Evolutionary conservation across 2,797 vertebrate genomes (phyloP).

Genomic region (Rhynchonycteris naso): DNA sequence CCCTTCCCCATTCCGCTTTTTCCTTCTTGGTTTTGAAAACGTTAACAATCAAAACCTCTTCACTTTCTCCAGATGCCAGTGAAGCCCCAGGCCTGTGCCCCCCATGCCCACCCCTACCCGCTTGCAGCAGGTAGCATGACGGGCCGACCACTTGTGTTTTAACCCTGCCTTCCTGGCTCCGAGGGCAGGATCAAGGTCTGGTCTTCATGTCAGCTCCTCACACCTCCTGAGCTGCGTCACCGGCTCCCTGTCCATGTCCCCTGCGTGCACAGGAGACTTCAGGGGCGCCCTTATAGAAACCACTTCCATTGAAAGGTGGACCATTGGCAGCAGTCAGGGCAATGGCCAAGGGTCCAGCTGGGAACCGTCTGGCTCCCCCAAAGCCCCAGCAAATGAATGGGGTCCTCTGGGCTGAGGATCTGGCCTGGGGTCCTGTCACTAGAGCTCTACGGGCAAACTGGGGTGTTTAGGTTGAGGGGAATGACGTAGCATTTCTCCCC

Average conservation of each 20-base stretch:
- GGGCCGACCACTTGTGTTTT: too few species aligned
- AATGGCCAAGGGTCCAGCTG: not conserved
- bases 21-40: not conserved
- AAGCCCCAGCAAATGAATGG: not conserved
- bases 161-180: too few species aligned
- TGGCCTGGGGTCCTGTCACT: not conserved
- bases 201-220: fast-evolving
- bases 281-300: not conserved
- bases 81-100: not conserved
- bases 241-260: not conserved
- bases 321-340: not conserved
- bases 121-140: not conserved
- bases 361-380: not conserved
- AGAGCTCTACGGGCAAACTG: not conserved
- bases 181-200: not conserved
- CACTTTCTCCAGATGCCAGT: not conserved
- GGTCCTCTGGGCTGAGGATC: not conserved
- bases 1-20: not conserved
- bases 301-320: not conserved
- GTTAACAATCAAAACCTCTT: not conserved
- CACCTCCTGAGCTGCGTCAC: not conserved
- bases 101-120: too few species aligned
- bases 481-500: not conserved
- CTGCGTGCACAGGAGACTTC: not conserved
- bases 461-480: not conserved